Evolutionary conservation across 2,797 vertebrate genomes (phyloP).

Genomic region (Epinephelus coioides): DNA sequence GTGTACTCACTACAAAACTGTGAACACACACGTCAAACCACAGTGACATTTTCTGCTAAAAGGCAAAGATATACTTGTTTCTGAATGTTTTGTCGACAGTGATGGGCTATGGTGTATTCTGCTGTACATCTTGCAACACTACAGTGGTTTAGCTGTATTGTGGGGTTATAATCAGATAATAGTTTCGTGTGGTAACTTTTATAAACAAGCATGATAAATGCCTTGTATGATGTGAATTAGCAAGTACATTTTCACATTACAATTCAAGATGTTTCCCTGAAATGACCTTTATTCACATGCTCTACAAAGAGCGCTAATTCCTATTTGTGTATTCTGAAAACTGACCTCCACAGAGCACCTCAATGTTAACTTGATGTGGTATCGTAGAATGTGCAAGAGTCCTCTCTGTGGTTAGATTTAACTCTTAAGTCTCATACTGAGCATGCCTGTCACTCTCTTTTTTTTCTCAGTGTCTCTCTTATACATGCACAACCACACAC

Average conservation of each 20-base stretch:
- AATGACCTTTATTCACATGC: background rate
- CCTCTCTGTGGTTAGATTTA: slow-evolving; percentile 12
- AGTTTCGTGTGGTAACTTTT: slow-evolving; percentile 11
- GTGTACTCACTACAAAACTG: background rate
- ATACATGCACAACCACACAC: background rate
- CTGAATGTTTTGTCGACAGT: background rate
- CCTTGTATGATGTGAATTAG: background rate
- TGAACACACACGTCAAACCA: background rate
- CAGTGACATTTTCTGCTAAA: background rate
- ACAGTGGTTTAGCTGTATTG: background rate
- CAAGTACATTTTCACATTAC: background rate
- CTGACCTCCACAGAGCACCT: background rate
- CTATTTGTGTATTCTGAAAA: background rate
- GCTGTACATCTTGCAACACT: background rate
- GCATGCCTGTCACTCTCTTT: background rate
- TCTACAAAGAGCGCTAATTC: background rate
- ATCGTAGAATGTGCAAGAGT: background rate
- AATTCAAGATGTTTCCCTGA: background rate
- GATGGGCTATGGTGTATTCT: background rate
- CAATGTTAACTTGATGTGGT: background rate
- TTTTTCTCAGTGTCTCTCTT: background rate
- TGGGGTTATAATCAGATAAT: slow-evolving; percentile 13
- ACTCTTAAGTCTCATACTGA: background rate
- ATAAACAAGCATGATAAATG: background rate
- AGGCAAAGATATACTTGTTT: slow-evolving; percentile 3